Conservation (phyloP, 2,113 vertebrate species). For the Dryoscopus gambensis region DNA sequence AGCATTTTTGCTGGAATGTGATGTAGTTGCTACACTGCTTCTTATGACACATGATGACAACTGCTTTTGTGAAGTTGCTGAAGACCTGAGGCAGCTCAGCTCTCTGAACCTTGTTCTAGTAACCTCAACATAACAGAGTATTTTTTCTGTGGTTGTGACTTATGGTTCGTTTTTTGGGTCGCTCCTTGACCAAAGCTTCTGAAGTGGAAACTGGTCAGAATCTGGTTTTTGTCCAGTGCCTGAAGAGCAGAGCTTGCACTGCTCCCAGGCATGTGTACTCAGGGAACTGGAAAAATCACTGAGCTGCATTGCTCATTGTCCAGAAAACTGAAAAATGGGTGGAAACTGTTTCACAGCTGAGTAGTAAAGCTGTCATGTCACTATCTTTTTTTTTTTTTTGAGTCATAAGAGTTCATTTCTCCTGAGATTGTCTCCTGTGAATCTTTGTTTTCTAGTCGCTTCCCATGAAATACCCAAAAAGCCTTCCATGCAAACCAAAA, state of each 20-base stretch:
- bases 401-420: background rate
- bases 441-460: background rate
- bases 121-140: background rate
- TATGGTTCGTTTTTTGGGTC: background rate
- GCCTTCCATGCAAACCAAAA: background rate
- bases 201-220: background rate
- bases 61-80: background rate
- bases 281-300: background rate
- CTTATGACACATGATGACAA: background rate
- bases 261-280: background rate
- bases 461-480: background rate
- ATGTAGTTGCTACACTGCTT: background rate
- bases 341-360: background rate
- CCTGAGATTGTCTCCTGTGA: background rate
- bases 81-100: background rate
- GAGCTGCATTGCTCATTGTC: background rate
- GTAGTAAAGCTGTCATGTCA: background rate
- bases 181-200: background rate
- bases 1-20: background rate
- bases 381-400: background rate
- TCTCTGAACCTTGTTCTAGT: background rate
- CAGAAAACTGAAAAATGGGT: constrained; percentile 3
- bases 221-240: background rate
- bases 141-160: background rate
- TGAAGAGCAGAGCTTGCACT: background rate